A percentile compares a stretch with the other conserved stretches of the same genome.
These are phyloP conservation scores for Diabrotica undecimpunctata DNA, from an alignment of 1,140 invertebrate species.

Conservation along the genomic window DNA sequence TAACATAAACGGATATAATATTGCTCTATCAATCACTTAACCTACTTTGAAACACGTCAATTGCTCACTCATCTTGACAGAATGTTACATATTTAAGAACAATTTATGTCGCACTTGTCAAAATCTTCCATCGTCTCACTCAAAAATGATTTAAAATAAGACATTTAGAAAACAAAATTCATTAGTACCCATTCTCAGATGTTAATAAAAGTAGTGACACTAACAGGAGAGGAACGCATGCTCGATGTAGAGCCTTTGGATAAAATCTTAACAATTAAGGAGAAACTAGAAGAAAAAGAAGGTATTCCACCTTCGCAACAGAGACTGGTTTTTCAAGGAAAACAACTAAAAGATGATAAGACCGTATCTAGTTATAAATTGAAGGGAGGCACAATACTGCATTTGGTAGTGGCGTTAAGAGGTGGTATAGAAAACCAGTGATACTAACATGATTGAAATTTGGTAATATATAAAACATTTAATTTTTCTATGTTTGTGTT, in stretches of 20 bases:
- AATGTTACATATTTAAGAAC: too few species aligned
- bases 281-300: slow-evolving; percentile 41
- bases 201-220: slow-evolving; percentile 39
- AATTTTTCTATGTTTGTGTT: too few species aligned
- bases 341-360: slow-evolving; percentile 40
- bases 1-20: too few species aligned
- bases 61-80: too few species aligned
- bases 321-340: slow-evolving; percentile 41
- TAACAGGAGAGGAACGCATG: slow-evolving; percentile 39
- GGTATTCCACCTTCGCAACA: slow-evolving; percentile 42
- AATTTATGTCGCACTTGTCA: too few species aligned
- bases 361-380: slow-evolving; percentile 39
- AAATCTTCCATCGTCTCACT: too few species aligned
- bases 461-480: too few species aligned
- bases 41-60: too few species aligned
- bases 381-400: slow-evolving; percentile 35
- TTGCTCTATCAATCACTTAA: too few species aligned
- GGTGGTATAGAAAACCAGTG: slow-evolving; percentile 27
- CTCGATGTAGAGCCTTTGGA: slow-evolving; percentile 40
- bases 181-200: slow-evolving; percentile 23
- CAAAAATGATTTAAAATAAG: background rate
- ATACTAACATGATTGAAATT: background rate
- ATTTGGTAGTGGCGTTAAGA: slow-evolving; percentile 40
- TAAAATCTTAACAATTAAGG: slow-evolving; percentile 37
- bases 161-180: background rate